phyloP scores from a whole-genome alignment of 2,113 vertebrate genomes.

The Cervus canadensis region DNA sequence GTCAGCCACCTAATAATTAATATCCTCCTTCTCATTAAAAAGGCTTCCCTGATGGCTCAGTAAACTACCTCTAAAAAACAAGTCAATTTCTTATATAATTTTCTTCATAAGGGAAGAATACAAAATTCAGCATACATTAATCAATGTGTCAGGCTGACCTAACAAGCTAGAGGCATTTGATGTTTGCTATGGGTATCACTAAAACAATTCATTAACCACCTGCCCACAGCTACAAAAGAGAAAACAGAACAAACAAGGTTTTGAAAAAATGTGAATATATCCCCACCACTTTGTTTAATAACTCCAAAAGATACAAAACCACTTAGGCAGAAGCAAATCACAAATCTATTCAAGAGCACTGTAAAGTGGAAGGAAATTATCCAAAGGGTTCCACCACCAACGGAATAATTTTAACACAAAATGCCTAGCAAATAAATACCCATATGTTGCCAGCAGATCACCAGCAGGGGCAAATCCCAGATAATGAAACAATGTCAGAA shows the following conservation, averaged over 20 bases:
- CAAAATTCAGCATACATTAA: background rate
- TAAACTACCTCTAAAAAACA: background rate
- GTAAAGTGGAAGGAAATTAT: constrained; percentile 67
- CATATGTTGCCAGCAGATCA: constrained; percentile 73
- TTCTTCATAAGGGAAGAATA: constrained; percentile 16
- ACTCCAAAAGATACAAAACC: constrained; percentile 51
- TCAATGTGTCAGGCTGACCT: constrained; percentile 27
- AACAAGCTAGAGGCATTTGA: background rate
- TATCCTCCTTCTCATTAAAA: background rate
- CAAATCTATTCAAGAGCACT: constrained; percentile 1
- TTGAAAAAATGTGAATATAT: background rate
- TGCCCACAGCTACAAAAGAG: background rate
- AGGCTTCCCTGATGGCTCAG: background rate
- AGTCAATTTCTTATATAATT: background rate
- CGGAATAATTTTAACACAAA: constrained; percentile 78
- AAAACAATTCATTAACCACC: background rate
- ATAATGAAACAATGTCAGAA: constrained; percentile 86
- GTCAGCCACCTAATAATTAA: constrained; percentile 31
- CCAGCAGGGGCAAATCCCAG: constrained; percentile 83
- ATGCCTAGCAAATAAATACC: constrained; percentile 77
- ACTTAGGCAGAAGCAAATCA: constrained; percentile 54
- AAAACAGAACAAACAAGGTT: background rate
- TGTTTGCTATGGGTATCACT: background rate
- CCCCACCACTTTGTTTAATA: background rate
- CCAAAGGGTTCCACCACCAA: constrained; percentile 74